Evolutionary conservation across 2,797 vertebrate genomes (phyloP).

Genomic region (Phoxinus dragarum): DNA sequence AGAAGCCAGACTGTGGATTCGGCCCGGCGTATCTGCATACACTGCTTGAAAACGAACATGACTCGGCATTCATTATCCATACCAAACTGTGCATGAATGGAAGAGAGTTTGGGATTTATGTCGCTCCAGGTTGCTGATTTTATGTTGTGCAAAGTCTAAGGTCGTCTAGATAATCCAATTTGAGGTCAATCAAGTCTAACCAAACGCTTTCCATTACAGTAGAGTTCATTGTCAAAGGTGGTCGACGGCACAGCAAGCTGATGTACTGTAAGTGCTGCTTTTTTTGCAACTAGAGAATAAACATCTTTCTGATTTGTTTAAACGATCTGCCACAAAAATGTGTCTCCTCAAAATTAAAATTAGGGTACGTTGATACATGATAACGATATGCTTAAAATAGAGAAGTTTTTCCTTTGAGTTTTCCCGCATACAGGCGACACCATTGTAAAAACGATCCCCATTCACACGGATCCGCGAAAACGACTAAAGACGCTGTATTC

Average conservation of each 20-base stretch:
- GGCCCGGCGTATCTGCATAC: slow-evolving; percentile 61
- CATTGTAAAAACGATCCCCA: no score
- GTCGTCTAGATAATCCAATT: slow-evolving; percentile 43
- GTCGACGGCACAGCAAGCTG: not conserved
- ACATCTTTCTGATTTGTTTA: no score
- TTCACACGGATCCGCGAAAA: no score
- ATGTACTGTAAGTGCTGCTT: not conserved
- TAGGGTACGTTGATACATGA: no score
- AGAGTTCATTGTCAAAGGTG: not conserved
- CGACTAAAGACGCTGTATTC: no score
- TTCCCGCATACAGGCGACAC: no score
- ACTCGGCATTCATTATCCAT: slow-evolving; percentile 47
- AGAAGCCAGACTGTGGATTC: slow-evolving; percentile 51
- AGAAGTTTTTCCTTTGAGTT: no score
- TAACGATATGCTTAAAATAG: no score
- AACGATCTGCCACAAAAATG: no score
- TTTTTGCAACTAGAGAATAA: not conserved
- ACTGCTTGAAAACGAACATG: slow-evolving; percentile 32
- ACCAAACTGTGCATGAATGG: slow-evolving; percentile 22
- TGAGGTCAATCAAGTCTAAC: not conserved
- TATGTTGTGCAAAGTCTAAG: slow-evolving; percentile 29
- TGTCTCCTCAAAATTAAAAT: no score
- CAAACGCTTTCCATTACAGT: slow-evolving; percentile 22
- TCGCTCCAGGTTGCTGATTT: slow-evolving; percentile 15
- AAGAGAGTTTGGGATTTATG: slow-evolving; percentile 20